A percentile compares a stretch with the other conserved stretches of the same genome.
Evolutionary conservation across 2,797 vertebrate species (phyloP).

Genomic region (Catostomus latipinnis): DNA sequence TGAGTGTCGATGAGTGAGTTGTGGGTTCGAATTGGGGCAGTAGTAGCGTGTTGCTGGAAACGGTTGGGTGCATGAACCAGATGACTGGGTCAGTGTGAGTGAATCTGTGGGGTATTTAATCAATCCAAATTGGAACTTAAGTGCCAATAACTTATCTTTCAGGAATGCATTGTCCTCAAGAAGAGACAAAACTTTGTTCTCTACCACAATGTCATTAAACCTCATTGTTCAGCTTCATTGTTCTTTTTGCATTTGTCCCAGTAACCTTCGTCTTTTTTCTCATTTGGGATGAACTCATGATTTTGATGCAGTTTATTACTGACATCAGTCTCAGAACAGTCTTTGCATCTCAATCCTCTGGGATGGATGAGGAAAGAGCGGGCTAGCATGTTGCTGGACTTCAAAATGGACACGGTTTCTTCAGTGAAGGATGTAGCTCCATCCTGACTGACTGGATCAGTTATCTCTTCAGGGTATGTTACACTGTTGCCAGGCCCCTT

Average conservation of each 20-base stretch:
- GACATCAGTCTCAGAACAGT: conserved; percentile 43
- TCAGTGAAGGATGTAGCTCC: conserved; percentile 71
- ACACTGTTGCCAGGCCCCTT: not conserved
- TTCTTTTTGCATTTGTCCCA: conserved; percentile 89
- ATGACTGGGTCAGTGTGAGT: conserved; percentile 67
- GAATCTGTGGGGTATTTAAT: conserved; percentile 78
- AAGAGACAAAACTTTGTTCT: conserved; percentile 81
- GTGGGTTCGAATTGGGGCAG: conserved; percentile 52
- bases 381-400: conserved; percentile 76
- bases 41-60: conserved; percentile 66
- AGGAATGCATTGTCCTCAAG: conserved; percentile 86
- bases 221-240: conserved; percentile 80
- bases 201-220: conserved; percentile 83
- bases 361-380: conserved; percentile 70
- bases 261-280: conserved; percentile 84
- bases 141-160: conserved; percentile 81
- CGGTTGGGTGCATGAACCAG: conserved; percentile 57
- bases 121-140: conserved; percentile 85
- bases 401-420: conserved; percentile 78
- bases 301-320: conserved; percentile 66
- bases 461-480: not conserved
- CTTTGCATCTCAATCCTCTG: conserved; percentile 72
- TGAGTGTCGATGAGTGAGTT: not conserved
- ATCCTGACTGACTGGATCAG: not conserved
- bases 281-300: conserved; percentile 80